Evolutionary conservation across 1,140 invertebrate species (phyloP).

Genomic region (Rhysida immarginata): DNA sequence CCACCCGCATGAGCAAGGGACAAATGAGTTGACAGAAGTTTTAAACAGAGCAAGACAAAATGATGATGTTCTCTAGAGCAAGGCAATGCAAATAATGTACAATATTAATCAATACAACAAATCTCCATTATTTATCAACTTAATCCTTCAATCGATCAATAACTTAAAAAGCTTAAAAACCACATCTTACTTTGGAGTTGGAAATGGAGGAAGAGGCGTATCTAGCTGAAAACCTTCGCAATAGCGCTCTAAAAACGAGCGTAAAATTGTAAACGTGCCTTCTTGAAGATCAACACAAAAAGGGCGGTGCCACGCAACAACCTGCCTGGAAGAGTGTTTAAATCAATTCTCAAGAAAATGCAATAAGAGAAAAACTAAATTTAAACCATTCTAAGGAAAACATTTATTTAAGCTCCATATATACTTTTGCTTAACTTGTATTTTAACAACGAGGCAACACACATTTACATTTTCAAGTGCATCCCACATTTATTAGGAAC

Average conservation of each 20-base stretch:
- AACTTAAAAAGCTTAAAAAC: neutral
- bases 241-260: slow-evolving; percentile 42
- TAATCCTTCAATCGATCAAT: neutral
- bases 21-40: slow-evolving; percentile 42
- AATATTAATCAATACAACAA: too few relatives aligned
- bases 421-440: too few relatives aligned
- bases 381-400: neutral
- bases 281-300: slow-evolving; percentile 48
- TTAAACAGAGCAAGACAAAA: slow-evolving; percentile 42
- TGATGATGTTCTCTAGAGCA: slow-evolving; percentile 37
- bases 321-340: slow-evolving; percentile 28
- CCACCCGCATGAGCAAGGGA: slow-evolving; percentile 38
- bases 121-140: neutral
- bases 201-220: slow-evolving; percentile 32
- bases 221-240: slow-evolving; percentile 33
- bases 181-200: slow-evolving; percentile 24
- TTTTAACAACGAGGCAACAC: too few relatives aligned
- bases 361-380: too few relatives aligned
- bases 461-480: too few relatives aligned
- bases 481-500: too few relatives aligned
- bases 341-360: too few relatives aligned
- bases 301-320: slow-evolving; percentile 39
- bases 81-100: neutral
- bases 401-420: neutral
- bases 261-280: slow-evolving; percentile 40